Evolutionary conservation across 2,888 invertebrate genomes (phyloP), one percentile per base, ranked within the genome.

Genomic region (Plebejus anna): DNA sequence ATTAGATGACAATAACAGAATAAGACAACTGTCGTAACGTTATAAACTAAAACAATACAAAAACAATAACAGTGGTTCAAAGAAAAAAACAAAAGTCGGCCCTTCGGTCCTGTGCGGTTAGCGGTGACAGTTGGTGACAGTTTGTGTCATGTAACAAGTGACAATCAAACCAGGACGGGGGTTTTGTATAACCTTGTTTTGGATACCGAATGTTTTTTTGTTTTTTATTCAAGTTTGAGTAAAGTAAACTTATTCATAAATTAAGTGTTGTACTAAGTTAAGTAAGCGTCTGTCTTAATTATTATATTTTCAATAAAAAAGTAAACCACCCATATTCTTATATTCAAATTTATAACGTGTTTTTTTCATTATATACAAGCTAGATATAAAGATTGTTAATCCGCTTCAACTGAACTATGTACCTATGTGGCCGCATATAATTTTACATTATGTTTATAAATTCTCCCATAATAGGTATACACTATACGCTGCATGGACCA

Each of bases 111-210:
- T 32, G 66, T 32, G 66, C 66, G 32, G 66, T 66, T 36, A 66
- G 66, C 32, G 66, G 66, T 66, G 66, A 66, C 66, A 66, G 66
- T 66, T 32, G 66, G 66, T 36, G 66, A 66, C 66, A 66, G 66
- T 32, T 66, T 32, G 66, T 66, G 66, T 32, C 66, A 32, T 32
- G 32, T 32, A 13, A 36, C 66, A 66, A 66, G 36, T 66, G 66
- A 32, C 32, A 66, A 66, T 66, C 66, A 66, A 36, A 32, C 32
- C 13, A 66, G 32, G 32, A 32, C 66, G 32, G 13, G 66, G 11
- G 66, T 66, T 66, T 66, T 36, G 9, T 28, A 11, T 28, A 28
- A 28, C 4, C 28, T 28, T 28, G 22, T 28, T 28, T 66, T 13
- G 61, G 11, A 66, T 66, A 66, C 4, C 9, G 28, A 66, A 28